Evolutionary conservation across 1,140 invertebrate genomes (phyloP), one percentile per base, ranked within the genome.

Genomic region (Leptoteleia sp.): DNA sequence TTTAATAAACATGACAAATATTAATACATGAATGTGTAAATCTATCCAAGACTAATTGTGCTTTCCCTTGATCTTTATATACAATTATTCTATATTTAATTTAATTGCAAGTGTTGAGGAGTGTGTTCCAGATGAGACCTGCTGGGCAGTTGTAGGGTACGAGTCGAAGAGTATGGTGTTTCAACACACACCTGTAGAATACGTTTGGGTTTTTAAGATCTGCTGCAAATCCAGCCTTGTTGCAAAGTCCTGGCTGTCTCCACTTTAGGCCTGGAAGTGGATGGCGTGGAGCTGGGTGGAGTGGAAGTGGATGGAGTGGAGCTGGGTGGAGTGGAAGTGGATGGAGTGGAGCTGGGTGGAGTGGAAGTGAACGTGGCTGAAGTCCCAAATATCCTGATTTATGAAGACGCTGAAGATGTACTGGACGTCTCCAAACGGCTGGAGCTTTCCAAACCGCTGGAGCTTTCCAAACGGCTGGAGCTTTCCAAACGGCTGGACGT

Each of bases 1-100:
- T 59, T 59, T 59, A 59, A 59, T 59, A 45, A 59, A 45, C 45
- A 33, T 5, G 33, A 37, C n/a, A 37, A 52, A 52, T 16, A 37
- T 45, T 5, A 7, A 3, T 33, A 43, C 2, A 45, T 45, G 35
- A 31, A 59, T 59, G 43, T 59, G 45, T 59, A 45, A 19, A 59
- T 45, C 48, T 37, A 52, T n/a, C n/a, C n/a, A n/a, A n/a, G n/a
- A n/a, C n/a, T n/a, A n/a, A n/a, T n/a, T n/a, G n/a, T n/a, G n/a
- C n/a, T n/a, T n/a, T 52, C 48, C 31, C 5, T 22, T 22, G 5
- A 22, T 22, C 5, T 22, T 22, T 22, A 22, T 2, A 5, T 22
- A 22, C n/a, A n/a, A n/a, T n/a, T 22, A 3, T 22, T 22, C 5
- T 22, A 22, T 22, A 22, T 42, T 19, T 2, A 45, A 52, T 52